These are phyloP conservation scores for Ruditapes philippinarum DNA, from an alignment of 1,140 invertebrate genomes.

Conservation along the genomic window DNA sequence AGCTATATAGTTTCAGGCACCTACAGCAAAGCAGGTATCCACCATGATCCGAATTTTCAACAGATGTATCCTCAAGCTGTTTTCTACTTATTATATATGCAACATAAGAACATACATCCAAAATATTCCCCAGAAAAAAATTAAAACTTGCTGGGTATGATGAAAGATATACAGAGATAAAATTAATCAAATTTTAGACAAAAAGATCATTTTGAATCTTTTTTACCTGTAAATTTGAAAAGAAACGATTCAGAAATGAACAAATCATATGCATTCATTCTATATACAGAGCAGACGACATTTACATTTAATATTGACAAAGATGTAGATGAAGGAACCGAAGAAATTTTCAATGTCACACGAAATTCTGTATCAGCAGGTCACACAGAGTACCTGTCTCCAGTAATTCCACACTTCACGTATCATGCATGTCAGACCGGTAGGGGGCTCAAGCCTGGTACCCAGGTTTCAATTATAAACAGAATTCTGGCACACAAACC, in stretches of 20 bases:
- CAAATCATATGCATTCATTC: too few species aligned
- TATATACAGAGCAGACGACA: background rate
- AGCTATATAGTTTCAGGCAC: too few species aligned
- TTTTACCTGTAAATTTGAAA: too few species aligned
- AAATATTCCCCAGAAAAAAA: too few species aligned
- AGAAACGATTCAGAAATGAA: too few species aligned
- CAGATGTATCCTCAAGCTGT: background rate
- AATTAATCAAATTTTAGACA: too few species aligned
- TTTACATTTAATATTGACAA: background rate
- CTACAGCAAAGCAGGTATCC: background rate
- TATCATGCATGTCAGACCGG: slow-evolving; percentile 31
- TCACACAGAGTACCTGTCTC: background rate
- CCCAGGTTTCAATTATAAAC: slow-evolving; percentile 8
- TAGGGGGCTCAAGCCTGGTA: background rate
- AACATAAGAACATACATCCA: background rate
- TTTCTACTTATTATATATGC: background rate
- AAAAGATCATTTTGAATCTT: too few species aligned
- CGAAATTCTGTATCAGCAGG: background rate
- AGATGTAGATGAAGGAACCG: background rate
- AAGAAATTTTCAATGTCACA: background rate
- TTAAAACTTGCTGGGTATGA: too few species aligned
- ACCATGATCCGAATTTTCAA: background rate
- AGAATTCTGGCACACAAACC: slow-evolving; percentile 29
- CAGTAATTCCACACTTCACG: background rate
- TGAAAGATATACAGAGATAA: too few species aligned